Percentiles rank a stretch among this genome's conserved stretches.
Conservation (phyloP, 2,797 vertebrate species). For the Enteromius radiatus region DNA sequence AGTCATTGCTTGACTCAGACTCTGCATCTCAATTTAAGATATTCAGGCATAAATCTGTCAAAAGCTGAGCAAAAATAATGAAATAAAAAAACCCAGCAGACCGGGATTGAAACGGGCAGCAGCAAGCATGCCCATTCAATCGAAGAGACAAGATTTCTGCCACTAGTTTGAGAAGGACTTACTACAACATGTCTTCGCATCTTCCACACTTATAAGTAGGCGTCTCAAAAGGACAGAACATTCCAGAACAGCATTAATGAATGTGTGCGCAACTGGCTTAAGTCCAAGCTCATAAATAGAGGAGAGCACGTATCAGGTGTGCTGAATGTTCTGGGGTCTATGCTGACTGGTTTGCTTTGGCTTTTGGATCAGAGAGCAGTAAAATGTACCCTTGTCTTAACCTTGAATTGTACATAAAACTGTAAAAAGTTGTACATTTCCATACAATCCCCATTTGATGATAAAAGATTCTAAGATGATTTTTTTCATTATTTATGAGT, state of each 20-base stretch:
- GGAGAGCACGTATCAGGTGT: not conserved
- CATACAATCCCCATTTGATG: not conserved
- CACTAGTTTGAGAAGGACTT: conserved; percentile 18
- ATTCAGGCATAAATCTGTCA: conserved; percentile 48
- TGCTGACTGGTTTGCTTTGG: not conserved
- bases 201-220: conserved; percentile 4
- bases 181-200: not conserved
- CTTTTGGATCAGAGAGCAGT: not conserved
- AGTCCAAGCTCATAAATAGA: conserved; percentile 12
- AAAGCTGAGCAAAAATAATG: conserved; percentile 23
- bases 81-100: conserved; percentile 33
- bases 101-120: conserved; percentile 31
- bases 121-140: conserved; percentile 32
- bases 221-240: not conserved
- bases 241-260: not conserved
- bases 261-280: not conserved
- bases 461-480: not conserved
- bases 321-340: not conserved
- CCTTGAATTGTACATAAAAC: not conserved
- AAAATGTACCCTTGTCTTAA: not conserved
- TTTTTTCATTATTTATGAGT: not conserved
- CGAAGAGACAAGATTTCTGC: conserved; percentile 10
- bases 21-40: conserved; percentile 52
- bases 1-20: conserved; percentile 52
- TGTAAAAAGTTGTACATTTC: not conserved